Evolutionary conservation across 2,113 vertebrate species (phyloP), one percentile per base, ranked within the genome.

Genomic region (Megaceryle torquata): DNA sequence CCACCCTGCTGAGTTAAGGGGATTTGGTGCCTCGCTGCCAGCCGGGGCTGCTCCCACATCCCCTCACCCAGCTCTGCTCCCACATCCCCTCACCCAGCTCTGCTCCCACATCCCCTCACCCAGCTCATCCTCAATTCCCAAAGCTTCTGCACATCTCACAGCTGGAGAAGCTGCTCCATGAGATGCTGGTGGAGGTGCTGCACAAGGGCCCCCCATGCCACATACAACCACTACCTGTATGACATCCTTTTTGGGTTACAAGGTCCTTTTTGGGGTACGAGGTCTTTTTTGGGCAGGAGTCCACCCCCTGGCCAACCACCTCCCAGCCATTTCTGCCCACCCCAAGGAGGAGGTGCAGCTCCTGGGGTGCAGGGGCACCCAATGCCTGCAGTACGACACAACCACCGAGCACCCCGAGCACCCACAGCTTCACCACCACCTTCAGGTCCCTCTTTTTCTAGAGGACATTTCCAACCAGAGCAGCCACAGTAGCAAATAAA

Each of bases 341-440:
- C 95, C 95, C 0, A 69, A 96, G 80, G 93, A 96, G 48, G 75
- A 95, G 14, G 72, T 94, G 20, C 95, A 97, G 91, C 88, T 95
- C 69, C 93, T 69, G 14, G 96, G 88, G 33, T 94, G 91, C 75
- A 89, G 87, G 54, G 88, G 96, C 82, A 95, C 71, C 16, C 97
- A 89, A 74, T 97, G 86, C 91, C 82, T 95, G 25, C 93, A 64
- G 68, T 63, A 88, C 6, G 41, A 75, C 22, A 89, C 26, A 35
- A 11, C 24, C 33, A 22, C 59, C 28, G 2, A 56, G 21, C 65
- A 24, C 48, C 29, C 19, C 5, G 20, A 64, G 53, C n/a, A 76
- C 28, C 53, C 60, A 4, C 33, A 39, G 46, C 64, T 63, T 18
- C n/a, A 17, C 5, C 25, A 28, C 10, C 51, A 8, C 57, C 81